Conservation (phyloP, 2,113 vertebrate genomes). For the Halcyon senegalensis region DNA sequence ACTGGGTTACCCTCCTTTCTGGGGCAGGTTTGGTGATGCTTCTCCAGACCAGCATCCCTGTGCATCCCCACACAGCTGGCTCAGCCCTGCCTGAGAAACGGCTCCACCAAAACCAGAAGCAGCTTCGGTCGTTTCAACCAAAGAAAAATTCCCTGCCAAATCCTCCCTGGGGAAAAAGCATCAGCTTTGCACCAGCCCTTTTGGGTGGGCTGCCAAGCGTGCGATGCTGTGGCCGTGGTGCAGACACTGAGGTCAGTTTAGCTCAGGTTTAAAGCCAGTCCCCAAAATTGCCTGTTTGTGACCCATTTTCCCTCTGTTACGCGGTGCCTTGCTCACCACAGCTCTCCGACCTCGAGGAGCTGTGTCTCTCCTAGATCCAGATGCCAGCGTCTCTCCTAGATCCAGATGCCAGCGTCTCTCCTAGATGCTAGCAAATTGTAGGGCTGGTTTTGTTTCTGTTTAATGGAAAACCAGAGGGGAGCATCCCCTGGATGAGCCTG, state of each 20-base stretch:
- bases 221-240: fast-evolving
- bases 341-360: background rate
- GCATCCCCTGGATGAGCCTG: background rate
- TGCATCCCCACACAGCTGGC: fast-evolving
- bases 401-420: background rate
- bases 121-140: background rate
- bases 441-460: background rate
- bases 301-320: background rate
- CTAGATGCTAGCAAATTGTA: too few species aligned
- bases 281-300: background rate
- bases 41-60: background rate
- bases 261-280: background rate
- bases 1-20: fast-evolving
- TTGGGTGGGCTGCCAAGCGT: background rate
- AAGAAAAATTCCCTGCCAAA: background rate
- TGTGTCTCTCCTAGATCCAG: background rate
- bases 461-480: background rate
- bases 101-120: background rate
- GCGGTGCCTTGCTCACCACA: background rate
- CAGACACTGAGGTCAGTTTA: background rate
- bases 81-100: background rate
- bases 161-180: background rate
- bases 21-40: too few species aligned
- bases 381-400: background rate
- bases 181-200: background rate